Base-by-base conservation (phyloP, 2,113 vertebrate species). In the Equus quagga region DNA sequence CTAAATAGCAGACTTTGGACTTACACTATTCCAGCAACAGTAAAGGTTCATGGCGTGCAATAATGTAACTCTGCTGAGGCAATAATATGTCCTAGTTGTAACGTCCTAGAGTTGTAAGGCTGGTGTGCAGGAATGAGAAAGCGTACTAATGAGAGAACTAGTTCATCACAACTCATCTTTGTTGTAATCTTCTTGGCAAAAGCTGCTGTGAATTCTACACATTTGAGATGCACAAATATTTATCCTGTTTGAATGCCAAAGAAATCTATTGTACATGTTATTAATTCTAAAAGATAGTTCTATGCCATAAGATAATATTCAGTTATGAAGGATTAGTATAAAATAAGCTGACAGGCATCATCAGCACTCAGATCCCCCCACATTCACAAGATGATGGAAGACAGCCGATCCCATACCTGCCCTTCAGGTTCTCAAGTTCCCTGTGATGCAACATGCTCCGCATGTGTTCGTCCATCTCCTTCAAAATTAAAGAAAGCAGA, bases 401-500 rank as follows among this genome's bases (percentile, higher is more conserved):
- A 97, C 5, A 96, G 78, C n/a, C 0, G 33, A 96, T 96, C 31
- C 67, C 99, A 98, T 99, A 99, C 99, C 99, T 99, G 97, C 99
- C 99, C 98, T 99, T 99, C 76, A 99, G 98, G 98, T 99, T 99
- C 99, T 99, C 99, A 98, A 99, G 99, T 98, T 99, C 99, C 76
- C 99, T 98, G 98, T 99, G 99, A 97, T 99, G 99, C 98, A 99
- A 99, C 99, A 99, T 99, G 97, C 99, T 99, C 98, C 99, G 99
- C 99, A 99, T 99, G 98, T 99, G 99, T 96, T 99, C 99, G 82
- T 99, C 99, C 99, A 99, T 99, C 97, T 99, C 99, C 99, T 99
- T 98, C 93, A 98, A 97, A 58, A 97, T 31, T 5, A 95, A 90
- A 98, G 96, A 98, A 97, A 96, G 65, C 2, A 97, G 88, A 94